A percentile compares a stretch with the other conserved stretches of the same genome.
These are phyloP conservation scores for Malachius bipustulatus DNA, from an alignment of 2,888 invertebrate genomes.

Conservation along the genomic window DNA sequence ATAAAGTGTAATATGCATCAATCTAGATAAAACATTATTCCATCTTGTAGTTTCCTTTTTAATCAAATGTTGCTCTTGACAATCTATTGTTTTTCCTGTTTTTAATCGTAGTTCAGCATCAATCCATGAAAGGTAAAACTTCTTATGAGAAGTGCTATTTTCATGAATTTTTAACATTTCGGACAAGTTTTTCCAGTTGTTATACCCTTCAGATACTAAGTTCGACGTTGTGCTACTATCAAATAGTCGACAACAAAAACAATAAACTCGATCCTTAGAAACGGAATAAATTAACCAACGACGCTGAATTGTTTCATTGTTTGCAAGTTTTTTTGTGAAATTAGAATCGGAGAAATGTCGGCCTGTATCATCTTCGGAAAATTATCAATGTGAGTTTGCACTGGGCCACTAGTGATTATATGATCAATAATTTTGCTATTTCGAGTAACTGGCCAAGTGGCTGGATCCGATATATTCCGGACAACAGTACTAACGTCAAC, in stretches of 20 bases:
- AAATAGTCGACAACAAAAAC: slow-evolving; percentile 17
- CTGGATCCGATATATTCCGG: slow-evolving; percentile 12
- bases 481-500: slow-evolving; percentile 12
- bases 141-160: slow-evolving; percentile 9
- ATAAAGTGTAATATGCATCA: slow-evolving; percentile 25
- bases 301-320: slow-evolving; percentile 17
- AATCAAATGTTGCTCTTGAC: slow-evolving; percentile 19
- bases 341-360: slow-evolving; percentile 7
- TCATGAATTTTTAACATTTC: slow-evolving; percentile 16
- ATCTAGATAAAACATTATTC: slow-evolving; percentile 24
- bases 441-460: slow-evolving; percentile 12
- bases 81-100: slow-evolving; percentile 22
- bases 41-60: slow-evolving; percentile 22
- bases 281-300: slow-evolving; percentile 17
- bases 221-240: slow-evolving; percentile 14
- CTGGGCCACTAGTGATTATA: slow-evolving; percentile 15
- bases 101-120: slow-evolving; percentile 14
- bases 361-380: slow-evolving; percentile 7
- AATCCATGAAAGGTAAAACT: slow-evolving; percentile 7
- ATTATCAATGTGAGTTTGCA: slow-evolving; percentile 12
- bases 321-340: slow-evolving; percentile 8
- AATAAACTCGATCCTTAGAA: slow-evolving; percentile 17
- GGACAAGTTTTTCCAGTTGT: slow-evolving; percentile 18
- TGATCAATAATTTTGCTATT: slow-evolving; percentile 18
- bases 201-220: slow-evolving; percentile 16